Conservation (phyloP, 2,113 vertebrate genomes). For the Chionis minor region DNA sequence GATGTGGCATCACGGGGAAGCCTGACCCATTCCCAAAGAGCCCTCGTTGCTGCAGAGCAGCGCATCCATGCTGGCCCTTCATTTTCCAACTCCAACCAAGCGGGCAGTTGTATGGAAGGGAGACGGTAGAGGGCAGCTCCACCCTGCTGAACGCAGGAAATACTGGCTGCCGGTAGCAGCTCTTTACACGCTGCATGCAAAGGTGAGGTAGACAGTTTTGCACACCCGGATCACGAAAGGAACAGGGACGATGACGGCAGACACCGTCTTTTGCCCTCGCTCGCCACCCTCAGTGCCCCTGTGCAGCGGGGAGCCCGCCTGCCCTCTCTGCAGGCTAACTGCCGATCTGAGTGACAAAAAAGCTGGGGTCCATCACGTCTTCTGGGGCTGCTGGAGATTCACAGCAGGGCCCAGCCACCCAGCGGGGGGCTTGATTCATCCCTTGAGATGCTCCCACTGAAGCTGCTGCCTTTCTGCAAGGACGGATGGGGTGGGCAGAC, state of each 20-base stretch:
- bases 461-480: neutral
- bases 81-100: neutral
- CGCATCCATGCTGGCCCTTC: fast-evolving
- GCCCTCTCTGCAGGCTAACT: neutral
- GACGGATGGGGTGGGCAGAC: neutral
- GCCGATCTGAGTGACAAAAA: fast-evolving
- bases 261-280: neutral
- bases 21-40: fast-evolving
- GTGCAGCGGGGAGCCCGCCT: fast-evolving
- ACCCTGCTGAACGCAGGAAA: constrained; percentile 4
- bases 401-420: neutral
- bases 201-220: fast-evolving
- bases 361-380: fast-evolving
- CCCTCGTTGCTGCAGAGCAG: neutral
- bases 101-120: neutral
- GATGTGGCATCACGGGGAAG: fast-evolving
- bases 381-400: neutral
- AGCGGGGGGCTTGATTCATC: fast-evolving
- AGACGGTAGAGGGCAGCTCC: constrained; percentile 73
- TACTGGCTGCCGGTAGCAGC: fast-evolving
- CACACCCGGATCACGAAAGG: fast-evolving
- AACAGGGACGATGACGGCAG: too few species aligned
- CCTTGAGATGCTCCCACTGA: neutral
- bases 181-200: fast-evolving
- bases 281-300: neutral